Evolutionary conservation across 2,888 invertebrate species (phyloP).

Genomic region (Lamproptera curius): DNA sequence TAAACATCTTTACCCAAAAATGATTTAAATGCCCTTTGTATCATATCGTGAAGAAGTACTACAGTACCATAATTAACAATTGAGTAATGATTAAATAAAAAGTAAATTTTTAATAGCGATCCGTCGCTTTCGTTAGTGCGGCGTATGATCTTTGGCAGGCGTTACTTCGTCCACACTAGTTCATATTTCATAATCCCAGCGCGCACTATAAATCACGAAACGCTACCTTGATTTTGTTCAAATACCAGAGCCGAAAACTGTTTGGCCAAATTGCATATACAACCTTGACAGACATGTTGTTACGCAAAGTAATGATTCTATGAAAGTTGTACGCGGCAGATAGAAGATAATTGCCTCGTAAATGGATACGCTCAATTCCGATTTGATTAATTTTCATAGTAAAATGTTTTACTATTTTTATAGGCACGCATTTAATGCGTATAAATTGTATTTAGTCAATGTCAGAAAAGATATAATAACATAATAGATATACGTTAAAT

Average conservation of each 20-base stretch:
- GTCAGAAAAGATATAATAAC: no score
- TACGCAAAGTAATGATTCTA: constrained; percentile 19
- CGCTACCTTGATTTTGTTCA: constrained; percentile 16
- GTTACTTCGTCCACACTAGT: background rate
- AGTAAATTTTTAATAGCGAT: background rate
- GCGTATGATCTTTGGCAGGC: no score
- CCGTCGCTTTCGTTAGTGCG: background rate
- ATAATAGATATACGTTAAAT: no score
- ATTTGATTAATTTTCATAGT: background rate
- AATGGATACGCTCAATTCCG: background rate
- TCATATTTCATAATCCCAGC: background rate
- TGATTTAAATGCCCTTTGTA: background rate
- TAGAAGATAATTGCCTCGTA: constrained; percentile 6
- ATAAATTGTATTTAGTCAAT: no score
- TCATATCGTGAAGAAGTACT: background rate
- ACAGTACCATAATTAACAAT: background rate
- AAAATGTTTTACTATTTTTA: no score
- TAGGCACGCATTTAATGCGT: no score
- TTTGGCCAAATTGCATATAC: constrained; percentile 16
- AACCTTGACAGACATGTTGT: constrained; percentile 10
- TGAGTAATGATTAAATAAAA: background rate
- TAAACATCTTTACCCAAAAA: no score
- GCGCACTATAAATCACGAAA: constrained; percentile 9
- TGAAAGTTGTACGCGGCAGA: constrained; percentile 13
- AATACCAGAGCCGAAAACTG: constrained; percentile 17